Evolutionary conservation across 2,113 vertebrate species (phyloP), one percentile per base, ranked within the genome.

Genomic region (Microtus richardsoni): DNA sequence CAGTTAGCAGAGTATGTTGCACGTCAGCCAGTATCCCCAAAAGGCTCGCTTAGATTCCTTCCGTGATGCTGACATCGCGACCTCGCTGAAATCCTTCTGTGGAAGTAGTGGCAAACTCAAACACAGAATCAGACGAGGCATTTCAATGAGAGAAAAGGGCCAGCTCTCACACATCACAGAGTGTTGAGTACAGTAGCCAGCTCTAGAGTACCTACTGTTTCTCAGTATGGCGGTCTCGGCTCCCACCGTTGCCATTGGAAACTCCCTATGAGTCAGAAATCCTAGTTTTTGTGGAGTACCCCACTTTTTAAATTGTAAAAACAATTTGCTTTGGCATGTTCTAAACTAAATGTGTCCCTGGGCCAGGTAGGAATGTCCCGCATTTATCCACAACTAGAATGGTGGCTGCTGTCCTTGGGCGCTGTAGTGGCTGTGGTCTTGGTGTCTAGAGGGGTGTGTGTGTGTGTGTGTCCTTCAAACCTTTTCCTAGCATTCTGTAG

Each of bases 301-400:
- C 33, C 22, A 49, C 21, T 33, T 44, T 88, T 77, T 70, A 70
- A 70, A 83, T 66, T 60, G 91, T 82, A 52, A 36, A 66, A 77
- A 26, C 41, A 49, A 2, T n/a, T 60, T 64, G n/a, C n/a, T 39
- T 60, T n/a, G 4, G 5, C 0, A 70, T 2, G 9, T 52, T 39
- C 41, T 33, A 49, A 77, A 80, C 19, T 68, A 73, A 74, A 73
- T 21, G 16, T 26, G 28, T 70, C 13, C 28, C 49, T 12, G 1
- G 54, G 16, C 21, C 36, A 19, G 44, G 7, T 39, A 54, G 64
- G 47, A 49, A 6, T 8, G 5, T 0, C 24, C 26, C 19, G 10
- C 36, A 9, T 41, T 41, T 16, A 26, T 1, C 47, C 0, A 58
- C 0, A 6, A 0, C 41, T 21, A 0, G 7, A 13, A 19, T 14